Evolutionary conservation across 2,888 invertebrate species (phyloP), one percentile per base, ranked within the genome.

Genomic region (Adelphocoris suturalis): DNA sequence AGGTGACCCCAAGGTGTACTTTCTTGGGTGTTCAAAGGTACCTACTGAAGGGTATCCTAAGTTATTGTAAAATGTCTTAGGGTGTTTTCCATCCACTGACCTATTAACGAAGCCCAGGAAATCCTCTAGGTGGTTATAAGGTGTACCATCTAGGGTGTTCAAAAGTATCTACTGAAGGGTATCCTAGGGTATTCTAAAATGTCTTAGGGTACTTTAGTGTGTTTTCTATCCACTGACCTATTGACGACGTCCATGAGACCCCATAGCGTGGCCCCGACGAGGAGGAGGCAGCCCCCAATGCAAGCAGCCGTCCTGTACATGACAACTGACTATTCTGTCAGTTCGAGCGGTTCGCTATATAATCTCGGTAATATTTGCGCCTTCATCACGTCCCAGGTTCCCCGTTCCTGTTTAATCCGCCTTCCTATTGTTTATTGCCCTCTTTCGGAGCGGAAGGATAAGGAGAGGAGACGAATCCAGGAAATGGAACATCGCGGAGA

Each of bases 261-360:
- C 90, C 90, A 90, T 13, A 90, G 78, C 55, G 82, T 82, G n/a
- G 61, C 85, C 9, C 57, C 85, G 61, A 90, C 86, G 57, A 90
- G 86, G 19, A 86, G 80, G 27, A 90, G 23, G 75, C 76, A 68
- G 23, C 85, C 78, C 12, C 48, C 90, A 46, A 46, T 37, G 19
- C 75, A 57, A n/a, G 19, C 61, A 28, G 68, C 52, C 55, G 90
- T 90, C 86, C 55, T 90, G 90, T 86, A 90, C 90, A 90, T 90
- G 90, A 90, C 90, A 86, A 68, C 82, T 61, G 82, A 23, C 48
- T 46, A 84, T 46, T 19, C 76, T 3, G 23, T 61, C 11, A 37
- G 14, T 55, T 28, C 27, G 52, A 46, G 52, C 82, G 12, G 2
- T 75, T 37, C 75, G 23, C 84, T 82, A 75, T 84, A 89, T 89